Conservation (phyloP, 2,113 vertebrate genomes). For the Macrotus californicus region DNA sequence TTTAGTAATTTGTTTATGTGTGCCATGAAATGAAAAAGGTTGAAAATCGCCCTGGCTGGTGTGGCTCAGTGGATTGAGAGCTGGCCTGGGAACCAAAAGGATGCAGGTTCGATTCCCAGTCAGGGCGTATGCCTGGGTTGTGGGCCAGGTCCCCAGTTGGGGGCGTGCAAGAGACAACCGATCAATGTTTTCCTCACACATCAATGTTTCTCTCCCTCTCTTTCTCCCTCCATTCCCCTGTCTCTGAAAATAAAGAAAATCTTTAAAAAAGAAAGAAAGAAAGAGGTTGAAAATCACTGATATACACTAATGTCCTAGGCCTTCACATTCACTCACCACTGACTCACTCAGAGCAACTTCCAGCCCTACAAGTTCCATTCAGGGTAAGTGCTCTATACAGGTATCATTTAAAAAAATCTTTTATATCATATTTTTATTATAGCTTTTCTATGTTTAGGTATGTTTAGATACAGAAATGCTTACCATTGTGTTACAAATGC, state of each 20-base stretch:
- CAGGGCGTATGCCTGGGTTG: not conserved
- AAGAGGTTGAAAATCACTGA: too few relatives aligned
- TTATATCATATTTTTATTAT: not conserved
- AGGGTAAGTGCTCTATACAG: too few relatives aligned
- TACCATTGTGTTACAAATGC: not conserved
- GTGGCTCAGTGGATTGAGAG: too few relatives aligned
- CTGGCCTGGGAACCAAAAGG: too few relatives aligned
- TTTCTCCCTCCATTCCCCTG: not conserved
- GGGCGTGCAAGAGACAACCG: not conserved
- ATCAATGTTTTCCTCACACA: not conserved
- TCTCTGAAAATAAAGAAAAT: not conserved
- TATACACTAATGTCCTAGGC: too few relatives aligned
- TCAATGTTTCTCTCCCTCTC: not conserved
- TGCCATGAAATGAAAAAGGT: too few relatives aligned
- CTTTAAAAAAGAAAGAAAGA: not conserved
- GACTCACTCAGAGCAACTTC: too few relatives aligned
- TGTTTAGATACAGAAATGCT: too few relatives aligned
- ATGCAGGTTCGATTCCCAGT: not conserved
- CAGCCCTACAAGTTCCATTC: too few relatives aligned
- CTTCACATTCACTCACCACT: too few relatives aligned
- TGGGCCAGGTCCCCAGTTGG: not conserved
- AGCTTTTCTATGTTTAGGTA: not conserved
- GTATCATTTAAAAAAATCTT: not conserved
- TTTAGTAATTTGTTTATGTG: too few relatives aligned
- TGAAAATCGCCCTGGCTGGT: too few relatives aligned